A percentile compares a stretch with the other conserved stretches of the same genome.
Conservation (phyloP, 1,140 invertebrate species). For the Lepidurus arcticus region DNA sequence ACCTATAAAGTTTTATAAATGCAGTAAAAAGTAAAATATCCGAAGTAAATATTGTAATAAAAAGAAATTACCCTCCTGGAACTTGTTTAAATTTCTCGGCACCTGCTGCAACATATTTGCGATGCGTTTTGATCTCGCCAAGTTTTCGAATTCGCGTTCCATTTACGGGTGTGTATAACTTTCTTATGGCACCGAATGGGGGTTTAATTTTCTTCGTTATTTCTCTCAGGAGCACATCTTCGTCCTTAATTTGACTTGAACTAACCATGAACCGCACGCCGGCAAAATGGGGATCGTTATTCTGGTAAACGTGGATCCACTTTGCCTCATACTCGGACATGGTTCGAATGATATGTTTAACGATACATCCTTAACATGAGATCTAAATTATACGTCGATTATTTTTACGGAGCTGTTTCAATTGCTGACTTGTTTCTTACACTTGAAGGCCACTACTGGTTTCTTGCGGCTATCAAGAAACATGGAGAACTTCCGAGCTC, state of each 20-base stretch:
- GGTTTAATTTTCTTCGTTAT: not conserved
- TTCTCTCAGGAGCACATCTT: not conserved
- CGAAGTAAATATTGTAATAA: not conserved
- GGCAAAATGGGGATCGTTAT: not conserved
- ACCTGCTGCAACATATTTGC: not conserved
- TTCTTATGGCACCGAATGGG: not conserved
- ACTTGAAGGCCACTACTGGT: no score
- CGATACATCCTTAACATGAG: not conserved
- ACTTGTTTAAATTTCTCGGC: constrained; percentile 1
- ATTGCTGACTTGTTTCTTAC: not conserved
- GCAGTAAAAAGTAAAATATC: not conserved
- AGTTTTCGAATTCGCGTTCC: not conserved
- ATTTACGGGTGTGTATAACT: not conserved
- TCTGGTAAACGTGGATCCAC: not conserved
- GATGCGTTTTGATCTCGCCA: not conserved
- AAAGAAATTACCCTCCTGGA: not conserved
- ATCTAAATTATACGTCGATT: not conserved
- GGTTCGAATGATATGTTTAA: constrained; percentile 29
- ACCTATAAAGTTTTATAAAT: not conserved
- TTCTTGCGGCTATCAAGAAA: no score
- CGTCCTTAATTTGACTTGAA: constrained; percentile 4
- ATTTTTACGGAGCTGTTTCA: not conserved
- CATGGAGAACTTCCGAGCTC: no score
- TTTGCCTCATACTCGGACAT: not conserved
- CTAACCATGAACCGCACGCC: not conserved